Evolutionary conservation across 2,888 invertebrate genomes (phyloP).

Genomic region (Dione juno): DNA sequence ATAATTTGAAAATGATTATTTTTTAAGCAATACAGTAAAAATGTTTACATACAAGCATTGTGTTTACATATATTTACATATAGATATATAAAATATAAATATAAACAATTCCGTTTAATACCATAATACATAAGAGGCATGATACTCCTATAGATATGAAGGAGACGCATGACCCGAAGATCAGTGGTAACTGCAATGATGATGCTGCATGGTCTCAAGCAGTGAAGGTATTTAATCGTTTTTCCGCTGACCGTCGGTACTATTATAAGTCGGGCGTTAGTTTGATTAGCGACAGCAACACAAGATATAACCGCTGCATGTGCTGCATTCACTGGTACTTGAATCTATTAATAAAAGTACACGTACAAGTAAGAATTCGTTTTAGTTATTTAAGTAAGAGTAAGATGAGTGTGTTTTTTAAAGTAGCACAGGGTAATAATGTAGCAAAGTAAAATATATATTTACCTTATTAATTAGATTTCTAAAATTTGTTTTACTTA

Average conservation of each 20-base stretch:
- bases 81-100: neutral
- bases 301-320: slow-evolving; percentile 63
- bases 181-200: slow-evolving; percentile 86
- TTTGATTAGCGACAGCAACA: slow-evolving; percentile 57
- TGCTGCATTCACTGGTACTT: slow-evolving; percentile 67
- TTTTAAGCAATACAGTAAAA: too few species aligned
- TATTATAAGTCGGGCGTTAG: slow-evolving; percentile 79
- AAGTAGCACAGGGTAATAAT: too few species aligned
- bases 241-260: slow-evolving; percentile 85
- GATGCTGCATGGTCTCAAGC: slow-evolving; percentile 85
- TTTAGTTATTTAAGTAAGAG: too few species aligned
- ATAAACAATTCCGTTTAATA: slow-evolving; percentile 39
- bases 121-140: slow-evolving; percentile 84
- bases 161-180: slow-evolving; percentile 80
- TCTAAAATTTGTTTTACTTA: slow-evolving; percentile 55
- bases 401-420: too few species aligned
- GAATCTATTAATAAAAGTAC: slow-evolving; percentile 51
- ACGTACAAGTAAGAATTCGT: too few species aligned
- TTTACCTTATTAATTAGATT: slow-evolving; percentile 57
- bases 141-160: slow-evolving; percentile 85
- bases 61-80: too few species aligned
- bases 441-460: neutral
- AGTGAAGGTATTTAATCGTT: slow-evolving; percentile 84
- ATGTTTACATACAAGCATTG: too few species aligned
- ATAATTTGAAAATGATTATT: too few species aligned